Conservation (phyloP, 2,113 vertebrate genomes). For the Petrocephalus microphthalmus region DNA sequence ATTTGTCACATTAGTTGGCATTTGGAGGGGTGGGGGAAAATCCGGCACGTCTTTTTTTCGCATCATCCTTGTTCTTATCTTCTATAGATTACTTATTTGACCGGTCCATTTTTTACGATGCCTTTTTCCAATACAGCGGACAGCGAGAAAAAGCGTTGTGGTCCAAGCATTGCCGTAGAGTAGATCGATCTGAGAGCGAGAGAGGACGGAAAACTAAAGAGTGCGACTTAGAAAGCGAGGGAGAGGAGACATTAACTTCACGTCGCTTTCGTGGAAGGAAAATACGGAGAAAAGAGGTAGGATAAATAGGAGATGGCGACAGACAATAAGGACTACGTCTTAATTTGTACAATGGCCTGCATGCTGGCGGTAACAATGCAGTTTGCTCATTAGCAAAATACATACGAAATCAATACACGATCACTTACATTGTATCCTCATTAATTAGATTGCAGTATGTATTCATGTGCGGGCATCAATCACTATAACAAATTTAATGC, state of each 20-base stretch:
- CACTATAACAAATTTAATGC: slow-evolving; percentile 17
- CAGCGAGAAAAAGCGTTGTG: slow-evolving; percentile 16
- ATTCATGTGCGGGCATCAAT: not conserved
- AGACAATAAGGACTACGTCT: not conserved
- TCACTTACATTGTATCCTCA: not conserved
- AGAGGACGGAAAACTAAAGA: slow-evolving; percentile 12
- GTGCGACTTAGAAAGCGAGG: slow-evolving; percentile 15
- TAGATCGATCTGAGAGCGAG: slow-evolving; percentile 16
- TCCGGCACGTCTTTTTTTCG: not conserved
- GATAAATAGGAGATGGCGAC: slow-evolving; percentile 22
- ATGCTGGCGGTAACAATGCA: not conserved
- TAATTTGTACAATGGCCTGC: slow-evolving; percentile 11
- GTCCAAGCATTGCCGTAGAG: slow-evolving; percentile 12
- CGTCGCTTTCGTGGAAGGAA: slow-evolving; percentile 21
- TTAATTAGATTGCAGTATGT: not conserved
- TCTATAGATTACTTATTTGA: slow-evolving; percentile 21
- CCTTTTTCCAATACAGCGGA: slow-evolving; percentile 11
- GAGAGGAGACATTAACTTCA: slow-evolving; percentile 22
- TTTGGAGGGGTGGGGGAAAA: not conserved
- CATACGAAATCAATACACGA: not conserved
- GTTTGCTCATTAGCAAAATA: slow-evolving; percentile 10
- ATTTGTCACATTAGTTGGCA: not conserved
- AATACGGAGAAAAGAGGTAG: slow-evolving; percentile 19
- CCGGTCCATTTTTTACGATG: not conserved
- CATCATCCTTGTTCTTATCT: not conserved